Evolutionary conservation across 2,113 vertebrate species (phyloP), one percentile per base, ranked within the genome.

Genomic region (Sterna hirundo): DNA sequence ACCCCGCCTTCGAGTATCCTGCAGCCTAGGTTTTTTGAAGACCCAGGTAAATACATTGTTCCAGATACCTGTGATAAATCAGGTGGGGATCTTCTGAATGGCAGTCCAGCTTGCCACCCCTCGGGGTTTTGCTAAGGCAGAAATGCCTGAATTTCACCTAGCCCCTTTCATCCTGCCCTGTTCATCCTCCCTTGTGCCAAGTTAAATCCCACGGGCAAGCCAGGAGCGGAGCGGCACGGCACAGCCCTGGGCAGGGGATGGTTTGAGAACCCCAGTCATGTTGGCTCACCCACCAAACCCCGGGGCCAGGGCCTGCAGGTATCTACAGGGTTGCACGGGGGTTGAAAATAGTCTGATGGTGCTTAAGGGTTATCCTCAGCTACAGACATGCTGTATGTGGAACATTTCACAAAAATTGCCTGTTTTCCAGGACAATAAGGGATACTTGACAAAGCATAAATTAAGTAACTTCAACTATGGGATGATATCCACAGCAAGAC

Each of bases 161-260:
- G 23, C 29, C 52, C 44, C 15, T 19, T 55, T 21, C 29, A 64
- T 60, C 32, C 29, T 42, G 6, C 15, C 57, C 9, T 47, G 25
- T 42, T 79, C 72, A 42, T 55, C 42, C 23, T 83, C 32, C 18
- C 40, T 71, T 0, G 0, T 30, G 20, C 7, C 0, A 0, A 26
- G 8, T 54, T 66, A 85, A 95, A 72, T 75, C 36, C 40, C 49
- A 34, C 0, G 0, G 25, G n/a, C 25, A 44, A 86, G 22, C n/a
- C 82, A 38, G 44, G 34, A 58, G 11, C 38, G 80, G 44, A 68
- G 52, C 2, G 2, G 44, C 2, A 2, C 0, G 0, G 9, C 65
- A 32, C 3, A 11, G 64, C 9, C 4, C 29, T 1, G 1, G 52
- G 9, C 32, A 76, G 19, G n/a, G 22, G 14, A 38, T 0, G 1